These are phyloP conservation scores for Toxotes lorentzi DNA, from an alignment of 2,797 vertebrate species.

Conservation along the genomic window DNA sequence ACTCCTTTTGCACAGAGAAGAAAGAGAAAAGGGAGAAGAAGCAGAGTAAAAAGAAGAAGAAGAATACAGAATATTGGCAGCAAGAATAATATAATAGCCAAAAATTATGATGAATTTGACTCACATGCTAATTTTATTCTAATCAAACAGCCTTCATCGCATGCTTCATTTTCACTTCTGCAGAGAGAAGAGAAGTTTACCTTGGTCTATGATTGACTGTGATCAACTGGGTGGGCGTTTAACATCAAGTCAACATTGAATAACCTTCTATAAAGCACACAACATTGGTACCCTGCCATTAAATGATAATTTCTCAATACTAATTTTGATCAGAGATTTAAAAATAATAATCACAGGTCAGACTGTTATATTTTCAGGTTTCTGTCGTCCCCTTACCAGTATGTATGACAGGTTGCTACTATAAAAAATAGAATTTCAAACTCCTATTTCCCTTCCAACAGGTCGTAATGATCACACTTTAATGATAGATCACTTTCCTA, in stretches of 20 bases:
- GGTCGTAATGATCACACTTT: conserved; percentile 34
- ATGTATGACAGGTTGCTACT: conserved; percentile 25
- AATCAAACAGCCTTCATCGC: background rate
- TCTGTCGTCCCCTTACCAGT: conserved; percentile 11
- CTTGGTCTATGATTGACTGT: conserved; percentile 13
- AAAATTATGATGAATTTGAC: conserved; percentile 24
- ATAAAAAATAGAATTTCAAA: conserved; percentile 57
- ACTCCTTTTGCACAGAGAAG: background rate
- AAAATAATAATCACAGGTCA: conserved; percentile 25
- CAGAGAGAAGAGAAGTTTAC: conserved; percentile 16
- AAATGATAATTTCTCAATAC: conserved; percentile 50
- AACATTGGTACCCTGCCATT: conserved; percentile 27
- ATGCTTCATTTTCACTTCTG: conserved; percentile 6
- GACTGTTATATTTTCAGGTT: conserved; percentile 21
- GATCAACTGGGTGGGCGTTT: conserved; percentile 38
- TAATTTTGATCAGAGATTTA: conserved; percentile 36
- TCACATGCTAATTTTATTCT: conserved; percentile 19
- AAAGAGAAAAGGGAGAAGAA: background rate
- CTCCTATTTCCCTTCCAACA: conserved; percentile 31
- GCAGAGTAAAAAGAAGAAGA: too few species aligned
- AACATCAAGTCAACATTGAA: conserved; percentile 36
- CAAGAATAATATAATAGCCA: conserved; percentile 14
- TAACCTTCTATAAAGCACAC: conserved; percentile 17
- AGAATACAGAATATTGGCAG: background rate
- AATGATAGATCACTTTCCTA: conserved; percentile 49